Percentiles rank a stretch among this genome's conserved stretches.
phyloP scores from a whole-genome alignment of 2,113 vertebrate species.

The Mobula birostris region DNA sequence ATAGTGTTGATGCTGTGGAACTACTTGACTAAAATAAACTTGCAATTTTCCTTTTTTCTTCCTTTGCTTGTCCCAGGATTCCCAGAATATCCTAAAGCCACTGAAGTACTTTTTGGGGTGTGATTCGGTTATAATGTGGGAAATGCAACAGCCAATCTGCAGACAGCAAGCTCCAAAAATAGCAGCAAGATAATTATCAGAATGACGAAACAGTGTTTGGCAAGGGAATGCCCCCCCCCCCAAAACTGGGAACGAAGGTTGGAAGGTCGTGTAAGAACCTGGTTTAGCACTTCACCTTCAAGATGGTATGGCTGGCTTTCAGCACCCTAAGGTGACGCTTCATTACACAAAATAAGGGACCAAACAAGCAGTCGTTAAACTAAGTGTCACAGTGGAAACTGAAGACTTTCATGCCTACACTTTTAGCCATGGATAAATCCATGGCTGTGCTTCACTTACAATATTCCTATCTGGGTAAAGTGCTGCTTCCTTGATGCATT shows the following conservation, averaged over 20 bases:
- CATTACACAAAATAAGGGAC: neutral
- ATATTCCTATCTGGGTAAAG: slow-evolving; percentile 71
- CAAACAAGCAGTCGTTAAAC: neutral
- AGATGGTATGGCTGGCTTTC: neutral
- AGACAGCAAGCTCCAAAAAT: neutral
- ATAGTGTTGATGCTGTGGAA: neutral
- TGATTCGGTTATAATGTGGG: neutral
- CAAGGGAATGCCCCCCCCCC: too few species aligned
- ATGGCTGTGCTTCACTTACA: slow-evolving; percentile 48
- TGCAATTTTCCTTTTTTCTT: neutral
- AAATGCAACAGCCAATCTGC: neutral
- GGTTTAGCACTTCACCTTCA: neutral
- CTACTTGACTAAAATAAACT: neutral
- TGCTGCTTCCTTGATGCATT: slow-evolving; percentile 47
- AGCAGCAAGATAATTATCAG: neutral
- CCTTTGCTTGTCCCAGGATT: neutral
- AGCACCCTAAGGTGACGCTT: neutral
- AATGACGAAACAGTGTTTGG: too few species aligned
- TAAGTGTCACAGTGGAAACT: neutral
- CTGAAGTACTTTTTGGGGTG: neutral
- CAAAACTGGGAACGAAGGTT: too few species aligned
- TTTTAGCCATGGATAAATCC: neutral
- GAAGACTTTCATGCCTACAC: neutral
- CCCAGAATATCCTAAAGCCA: neutral
- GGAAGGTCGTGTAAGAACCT: neutral